Evolutionary conservation across 1,140 invertebrate genomes (phyloP).

Genomic region (Penaeus chinensis): DNA sequence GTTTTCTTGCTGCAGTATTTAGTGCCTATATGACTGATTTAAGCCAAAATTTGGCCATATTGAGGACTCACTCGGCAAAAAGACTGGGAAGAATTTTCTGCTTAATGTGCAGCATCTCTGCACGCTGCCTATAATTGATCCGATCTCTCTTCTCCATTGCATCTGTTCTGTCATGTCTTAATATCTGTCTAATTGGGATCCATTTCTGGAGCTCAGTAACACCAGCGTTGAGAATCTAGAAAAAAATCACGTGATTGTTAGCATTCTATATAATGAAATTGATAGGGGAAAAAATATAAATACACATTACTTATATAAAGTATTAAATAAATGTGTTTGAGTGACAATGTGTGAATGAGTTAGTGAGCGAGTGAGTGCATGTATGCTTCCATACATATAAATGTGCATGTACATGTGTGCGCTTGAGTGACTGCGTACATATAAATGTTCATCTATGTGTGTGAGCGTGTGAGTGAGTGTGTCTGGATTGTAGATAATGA

Average conservation of each 20-base stretch:
- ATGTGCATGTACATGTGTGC: background rate
- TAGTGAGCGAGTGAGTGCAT: background rate
- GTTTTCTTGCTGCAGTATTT: background rate
- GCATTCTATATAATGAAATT: background rate
- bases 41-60: background rate
- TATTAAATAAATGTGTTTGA: background rate
- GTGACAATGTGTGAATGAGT: too few relatives aligned
- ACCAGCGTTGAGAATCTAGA: slow-evolving; percentile 88
- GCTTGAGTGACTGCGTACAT: background rate
- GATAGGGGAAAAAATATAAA: background rate
- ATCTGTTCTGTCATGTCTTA: slow-evolving; percentile 79
- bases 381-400: background rate
- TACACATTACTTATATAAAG: slow-evolving; percentile 3
- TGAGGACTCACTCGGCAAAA: slow-evolving; percentile 72
- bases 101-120: slow-evolving; percentile 79
- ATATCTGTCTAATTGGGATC: slow-evolving; percentile 91
- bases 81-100: slow-evolving; percentile 87
- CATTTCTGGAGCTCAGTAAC: slow-evolving; percentile 95
- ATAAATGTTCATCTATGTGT: background rate
- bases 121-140: slow-evolving; percentile 80
- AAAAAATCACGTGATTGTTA: slow-evolving; percentile 57
- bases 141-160: slow-evolving; percentile 85
- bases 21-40: background rate
- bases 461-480: too few relatives aligned
- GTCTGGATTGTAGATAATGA: too few relatives aligned